These are phyloP conservation scores for Drosophila lowei DNA, from an alignment of 1,140 invertebrate species.

Conservation along the genomic window DNA sequence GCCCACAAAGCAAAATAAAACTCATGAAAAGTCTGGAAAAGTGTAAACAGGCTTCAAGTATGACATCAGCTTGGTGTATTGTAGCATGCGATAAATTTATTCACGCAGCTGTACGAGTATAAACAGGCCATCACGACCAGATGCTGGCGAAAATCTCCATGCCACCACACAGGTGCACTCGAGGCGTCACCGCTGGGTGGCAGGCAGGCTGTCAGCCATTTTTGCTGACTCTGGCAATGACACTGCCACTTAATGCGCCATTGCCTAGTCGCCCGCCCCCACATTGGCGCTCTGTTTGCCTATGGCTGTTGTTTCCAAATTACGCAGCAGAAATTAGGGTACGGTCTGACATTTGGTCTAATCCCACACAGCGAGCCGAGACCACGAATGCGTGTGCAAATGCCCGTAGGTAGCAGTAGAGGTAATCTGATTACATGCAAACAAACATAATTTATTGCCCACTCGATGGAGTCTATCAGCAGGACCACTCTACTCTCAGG, in stretches of 20 bases:
- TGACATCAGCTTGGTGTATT: background rate
- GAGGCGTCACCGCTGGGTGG: constrained; percentile 1
- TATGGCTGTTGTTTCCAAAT: constrained; percentile 30
- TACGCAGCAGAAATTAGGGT: constrained; percentile 63
- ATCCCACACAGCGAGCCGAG: too few relatives aligned
- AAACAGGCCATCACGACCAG: constrained; percentile 14
- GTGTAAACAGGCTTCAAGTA: background rate
- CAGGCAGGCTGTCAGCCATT: constrained; percentile 24
- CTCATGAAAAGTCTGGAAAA: constrained; percentile 2
- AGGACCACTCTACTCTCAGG: constrained; percentile 13
- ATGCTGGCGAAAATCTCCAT: background rate
- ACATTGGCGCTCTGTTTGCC: too few relatives aligned
- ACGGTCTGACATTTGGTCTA: constrained; percentile 16
- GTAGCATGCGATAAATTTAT: constrained; percentile 28
- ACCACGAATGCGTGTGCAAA: constrained; percentile 2
- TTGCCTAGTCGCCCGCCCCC: constrained; percentile 23
- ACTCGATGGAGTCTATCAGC: constrained; percentile 15
- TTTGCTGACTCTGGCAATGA: constrained; percentile 47
- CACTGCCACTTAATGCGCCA: constrained; percentile 57
- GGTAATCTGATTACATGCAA: constrained; percentile 35
- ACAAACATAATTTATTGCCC: constrained; percentile 49
- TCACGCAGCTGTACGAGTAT: constrained; percentile 3
- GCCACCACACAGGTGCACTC: constrained; percentile 7
- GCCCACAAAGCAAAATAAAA: constrained; percentile 11
- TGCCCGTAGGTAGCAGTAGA: constrained; percentile 6